Evolutionary conservation across 2,888 invertebrate genomes (phyloP).

Genomic region (Colostygia pectinataria): DNA sequence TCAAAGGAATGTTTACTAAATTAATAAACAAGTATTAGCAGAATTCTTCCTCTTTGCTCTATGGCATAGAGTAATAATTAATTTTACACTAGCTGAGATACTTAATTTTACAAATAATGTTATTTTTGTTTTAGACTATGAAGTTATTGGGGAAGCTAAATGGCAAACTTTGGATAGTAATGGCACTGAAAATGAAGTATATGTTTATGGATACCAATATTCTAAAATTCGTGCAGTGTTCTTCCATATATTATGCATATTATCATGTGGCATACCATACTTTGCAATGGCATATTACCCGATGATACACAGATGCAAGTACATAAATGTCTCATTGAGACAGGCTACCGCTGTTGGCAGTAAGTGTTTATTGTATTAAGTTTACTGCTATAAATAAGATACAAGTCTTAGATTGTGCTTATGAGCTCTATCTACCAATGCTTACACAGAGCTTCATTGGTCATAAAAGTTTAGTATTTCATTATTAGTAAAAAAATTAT

Average conservation of each 20-base stretch:
- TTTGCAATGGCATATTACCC: constrained; percentile 82
- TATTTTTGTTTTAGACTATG: constrained; percentile 73
- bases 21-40: no score
- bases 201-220: constrained; percentile 79
- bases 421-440: no score
- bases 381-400: no score
- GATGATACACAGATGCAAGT: constrained; percentile 78
- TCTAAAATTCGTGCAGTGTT: constrained; percentile 66
- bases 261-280: constrained; percentile 82
- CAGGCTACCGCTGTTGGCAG: constrained; percentile 81
- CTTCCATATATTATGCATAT: constrained; percentile 76
- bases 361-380: constrained; percentile 49
- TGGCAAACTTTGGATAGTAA: constrained; percentile 79
- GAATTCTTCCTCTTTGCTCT: no score
- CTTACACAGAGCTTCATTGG: no score
- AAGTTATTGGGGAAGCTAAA: constrained; percentile 80
- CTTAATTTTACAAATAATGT: constrained; percentile 2
- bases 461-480: no score
- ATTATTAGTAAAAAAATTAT: no score
- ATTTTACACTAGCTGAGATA: no score
- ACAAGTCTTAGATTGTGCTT: no score
- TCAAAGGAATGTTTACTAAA: no score
- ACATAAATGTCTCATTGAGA: constrained; percentile 80
- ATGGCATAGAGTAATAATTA: no score
- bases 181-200: constrained; percentile 72